phyloP scores from a whole-genome alignment of 2,113 vertebrate species.

The Oceanodroma tethys region DNA sequence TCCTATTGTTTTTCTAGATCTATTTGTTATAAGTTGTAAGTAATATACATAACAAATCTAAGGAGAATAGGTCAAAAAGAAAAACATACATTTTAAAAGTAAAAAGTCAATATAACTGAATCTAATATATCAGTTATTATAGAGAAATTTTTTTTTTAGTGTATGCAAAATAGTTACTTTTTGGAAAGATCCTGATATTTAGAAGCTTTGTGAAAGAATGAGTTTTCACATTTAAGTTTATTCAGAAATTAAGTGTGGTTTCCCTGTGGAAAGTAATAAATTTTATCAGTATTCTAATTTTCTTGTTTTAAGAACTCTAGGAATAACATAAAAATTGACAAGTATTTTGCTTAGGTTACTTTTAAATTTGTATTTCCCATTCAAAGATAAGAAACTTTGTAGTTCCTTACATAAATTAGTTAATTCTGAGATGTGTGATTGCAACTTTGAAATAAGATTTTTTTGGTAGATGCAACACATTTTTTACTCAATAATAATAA shows the following conservation, averaged over 20 bases:
- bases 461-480: neutral
- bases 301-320: neutral
- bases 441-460: neutral
- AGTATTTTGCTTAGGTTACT: neutral
- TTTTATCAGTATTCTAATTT: neutral
- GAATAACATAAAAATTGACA: neutral
- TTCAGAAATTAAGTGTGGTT: neutral
- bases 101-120: neutral
- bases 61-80: neutral
- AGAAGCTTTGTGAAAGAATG: neutral
- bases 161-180: neutral
- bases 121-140: neutral
- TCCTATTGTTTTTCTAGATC: neutral
- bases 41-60: neutral
- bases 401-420: neutral
- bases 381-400: neutral
- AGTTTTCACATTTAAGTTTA: neutral
- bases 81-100: neutral
- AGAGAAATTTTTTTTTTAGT: neutral
- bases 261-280: neutral
- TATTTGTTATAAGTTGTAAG: neutral
- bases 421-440: neutral
- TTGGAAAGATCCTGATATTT: neutral
- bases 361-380: neutral
- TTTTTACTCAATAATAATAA: neutral